A percentile compares a stretch with the other conserved stretches of the same genome.
Evolutionary conservation across 2,797 vertebrate genomes (phyloP).

Genomic region (Pristis pectinata): DNA sequence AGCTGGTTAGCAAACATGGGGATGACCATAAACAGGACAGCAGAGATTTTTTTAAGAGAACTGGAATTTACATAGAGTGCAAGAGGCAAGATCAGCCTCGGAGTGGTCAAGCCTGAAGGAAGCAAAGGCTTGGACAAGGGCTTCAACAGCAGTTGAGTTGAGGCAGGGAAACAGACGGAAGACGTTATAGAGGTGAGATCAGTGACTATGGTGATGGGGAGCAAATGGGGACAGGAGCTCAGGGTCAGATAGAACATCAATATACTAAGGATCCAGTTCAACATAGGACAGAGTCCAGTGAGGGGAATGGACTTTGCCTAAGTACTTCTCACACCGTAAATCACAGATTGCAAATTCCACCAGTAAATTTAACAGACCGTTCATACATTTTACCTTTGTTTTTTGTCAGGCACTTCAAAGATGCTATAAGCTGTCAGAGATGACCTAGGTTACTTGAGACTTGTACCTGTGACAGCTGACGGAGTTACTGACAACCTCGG

Average conservation of each 20-base stretch:
- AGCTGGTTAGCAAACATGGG: too few relatives aligned
- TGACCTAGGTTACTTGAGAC: background rate
- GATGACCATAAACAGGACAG: background rate
- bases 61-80: too few relatives aligned
- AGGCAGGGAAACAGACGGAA: background rate
- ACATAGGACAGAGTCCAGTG: background rate
- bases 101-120: background rate
- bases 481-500: slow-evolving; percentile 71
- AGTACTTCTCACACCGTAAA: background rate
- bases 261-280: background rate
- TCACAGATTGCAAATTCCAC: background rate
- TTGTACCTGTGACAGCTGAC: slow-evolving; percentile 79
- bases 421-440: too few relatives aligned
- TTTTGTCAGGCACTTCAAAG: background rate
- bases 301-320: background rate
- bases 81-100: background rate
- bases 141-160: background rate
- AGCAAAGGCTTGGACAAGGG: background rate
- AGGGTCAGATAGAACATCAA: background rate
- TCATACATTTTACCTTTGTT: background rate
- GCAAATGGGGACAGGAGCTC: background rate
- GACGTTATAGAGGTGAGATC: background rate
- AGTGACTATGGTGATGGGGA: background rate
- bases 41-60: background rate
- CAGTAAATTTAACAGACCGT: background rate